Percentiles rank a stretch among this genome's conserved stretches.
Evolutionary conservation across 2,888 invertebrate genomes (phyloP).

Genomic region (Rhyacophila evoluta): DNA sequence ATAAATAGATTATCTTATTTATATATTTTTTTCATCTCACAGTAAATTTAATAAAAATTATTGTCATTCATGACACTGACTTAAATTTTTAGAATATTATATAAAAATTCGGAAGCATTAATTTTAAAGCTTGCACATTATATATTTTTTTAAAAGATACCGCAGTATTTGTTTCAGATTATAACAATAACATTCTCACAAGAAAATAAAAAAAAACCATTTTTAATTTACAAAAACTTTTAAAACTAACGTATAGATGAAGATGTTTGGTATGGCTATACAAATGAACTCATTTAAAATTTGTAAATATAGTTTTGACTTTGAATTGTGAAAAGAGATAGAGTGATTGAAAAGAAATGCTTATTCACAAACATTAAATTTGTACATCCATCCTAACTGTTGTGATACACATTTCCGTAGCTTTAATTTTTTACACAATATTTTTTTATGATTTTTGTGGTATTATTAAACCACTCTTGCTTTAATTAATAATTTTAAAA

Average conservation of each 20-base stretch:
- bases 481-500: neutral
- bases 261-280: too few species aligned
- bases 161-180: too few species aligned
- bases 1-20: too few species aligned
- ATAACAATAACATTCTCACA: too few species aligned
- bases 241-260: too few species aligned
- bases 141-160: neutral
- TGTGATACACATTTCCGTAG: neutral
- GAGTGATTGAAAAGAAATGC: neutral
- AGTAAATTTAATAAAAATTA: neutral
- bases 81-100: neutral
- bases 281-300: neutral
- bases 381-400: conserved; percentile 13
- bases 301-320: neutral
- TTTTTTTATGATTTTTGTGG: conserved; percentile 22
- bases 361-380: neutral
- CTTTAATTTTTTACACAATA: neutral
- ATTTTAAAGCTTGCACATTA: neutral
- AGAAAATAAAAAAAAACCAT: neutral
- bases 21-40: neutral
- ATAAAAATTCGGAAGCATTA: conserved; percentile 13
- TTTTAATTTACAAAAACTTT: too few species aligned
- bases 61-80: neutral
- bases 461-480: neutral
- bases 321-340: neutral